These are phyloP conservation scores for Drosophila diplacantha DNA, from an alignment of 2,888 invertebrate genomes.

Conservation along the genomic window DNA sequence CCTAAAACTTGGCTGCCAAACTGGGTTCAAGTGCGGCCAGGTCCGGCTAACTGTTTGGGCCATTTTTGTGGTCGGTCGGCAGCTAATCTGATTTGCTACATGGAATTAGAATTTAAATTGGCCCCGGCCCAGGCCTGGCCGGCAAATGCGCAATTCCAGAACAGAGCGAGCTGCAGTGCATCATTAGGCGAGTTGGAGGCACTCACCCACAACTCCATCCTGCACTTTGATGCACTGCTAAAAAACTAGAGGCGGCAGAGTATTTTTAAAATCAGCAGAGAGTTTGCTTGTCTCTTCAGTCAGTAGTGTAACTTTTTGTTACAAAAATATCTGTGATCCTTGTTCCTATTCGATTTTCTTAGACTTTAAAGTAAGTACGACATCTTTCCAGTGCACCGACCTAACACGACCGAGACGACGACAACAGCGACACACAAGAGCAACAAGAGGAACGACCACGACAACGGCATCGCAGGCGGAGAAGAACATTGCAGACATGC, in stretches of 20 bases:
- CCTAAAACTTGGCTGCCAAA: constrained; percentile 10
- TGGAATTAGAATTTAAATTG: constrained; percentile 71
- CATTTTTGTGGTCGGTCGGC: constrained; percentile 43
- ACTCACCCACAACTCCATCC: constrained; percentile 39
- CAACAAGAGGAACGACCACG: constrained; percentile 37
- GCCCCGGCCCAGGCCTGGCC: constrained; percentile 42
- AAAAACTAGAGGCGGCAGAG: neutral
- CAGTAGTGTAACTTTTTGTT: neutral
- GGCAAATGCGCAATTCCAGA: constrained; percentile 51
- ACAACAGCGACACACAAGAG: constrained; percentile 42
- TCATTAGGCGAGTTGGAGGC: constrained; percentile 60
- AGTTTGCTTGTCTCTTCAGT: neutral
- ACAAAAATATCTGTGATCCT: neutral
- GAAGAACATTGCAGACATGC: constrained; percentile 62
- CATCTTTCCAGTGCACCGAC: constrained; percentile 18
- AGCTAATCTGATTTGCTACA: constrained; percentile 66
- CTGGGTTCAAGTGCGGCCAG: constrained; percentile 12
- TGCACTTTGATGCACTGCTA: neutral
- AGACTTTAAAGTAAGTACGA: neutral
- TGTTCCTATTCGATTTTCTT: too few species aligned
- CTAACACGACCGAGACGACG: constrained; percentile 61
- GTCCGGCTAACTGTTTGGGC: constrained; percentile 50
- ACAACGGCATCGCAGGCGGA: constrained; percentile 28
- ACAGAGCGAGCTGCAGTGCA: constrained; percentile 47
- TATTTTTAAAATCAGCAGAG: neutral